These are phyloP conservation scores for Lasioglossum marginatum DNA, from an alignment of 2,888 invertebrate species.

Conservation along the genomic window DNA sequence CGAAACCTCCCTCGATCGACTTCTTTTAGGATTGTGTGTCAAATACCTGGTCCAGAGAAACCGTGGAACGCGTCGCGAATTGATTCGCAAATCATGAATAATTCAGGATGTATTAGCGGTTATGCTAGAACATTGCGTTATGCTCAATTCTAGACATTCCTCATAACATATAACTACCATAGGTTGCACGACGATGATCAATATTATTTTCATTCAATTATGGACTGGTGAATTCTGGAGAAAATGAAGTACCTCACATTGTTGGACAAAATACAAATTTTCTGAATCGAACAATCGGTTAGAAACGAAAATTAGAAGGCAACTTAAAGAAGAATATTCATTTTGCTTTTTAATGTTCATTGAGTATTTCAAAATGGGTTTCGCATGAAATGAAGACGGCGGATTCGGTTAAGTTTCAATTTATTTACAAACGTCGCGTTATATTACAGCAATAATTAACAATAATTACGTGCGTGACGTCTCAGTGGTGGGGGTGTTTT, in stretches of 20 bases:
- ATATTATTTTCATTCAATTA: not conserved
- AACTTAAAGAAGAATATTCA: not conserved
- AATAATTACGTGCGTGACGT: slow-evolving; percentile 68
- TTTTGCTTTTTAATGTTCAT: not conserved
- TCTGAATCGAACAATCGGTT: too few relatives aligned
- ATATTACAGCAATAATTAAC: slow-evolving; percentile 79
- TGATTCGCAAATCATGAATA: not conserved
- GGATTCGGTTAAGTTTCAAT: slow-evolving; percentile 61
- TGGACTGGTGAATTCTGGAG: not conserved
- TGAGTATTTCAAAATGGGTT: too few relatives aligned
- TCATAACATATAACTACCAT: not conserved
- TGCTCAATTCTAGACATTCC: not conserved
- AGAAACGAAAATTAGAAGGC: not conserved
- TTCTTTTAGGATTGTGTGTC: slow-evolving; percentile 7
- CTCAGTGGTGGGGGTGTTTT: slow-evolving; percentile 9
- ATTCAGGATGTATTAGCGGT: not conserved
- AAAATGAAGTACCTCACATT: not conserved
- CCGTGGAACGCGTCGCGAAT: not conserved
- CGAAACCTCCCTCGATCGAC: slow-evolving; percentile 22
- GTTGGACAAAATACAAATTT: not conserved
- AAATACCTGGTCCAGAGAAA: not conserved
- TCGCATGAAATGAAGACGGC: not conserved
- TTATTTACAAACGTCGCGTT: slow-evolving; percentile 81
- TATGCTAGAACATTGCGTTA: not conserved
- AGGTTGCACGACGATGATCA: not conserved